Conservation (phyloP, 2,888 invertebrate genomes). For the Drymonia ruficornis region DNA sequence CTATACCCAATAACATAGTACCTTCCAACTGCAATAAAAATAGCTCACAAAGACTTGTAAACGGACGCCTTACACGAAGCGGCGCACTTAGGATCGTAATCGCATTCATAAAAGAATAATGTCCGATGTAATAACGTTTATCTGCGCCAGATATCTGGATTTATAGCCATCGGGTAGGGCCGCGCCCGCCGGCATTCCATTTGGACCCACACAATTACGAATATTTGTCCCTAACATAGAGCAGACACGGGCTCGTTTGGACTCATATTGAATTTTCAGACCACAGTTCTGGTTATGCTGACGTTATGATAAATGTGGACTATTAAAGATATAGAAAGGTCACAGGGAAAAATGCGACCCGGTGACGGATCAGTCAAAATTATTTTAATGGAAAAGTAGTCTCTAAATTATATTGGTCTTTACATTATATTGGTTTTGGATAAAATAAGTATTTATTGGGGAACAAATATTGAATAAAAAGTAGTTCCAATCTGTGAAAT, state of each 20-base stretch:
- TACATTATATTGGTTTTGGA: too few species aligned
- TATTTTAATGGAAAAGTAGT: too few species aligned
- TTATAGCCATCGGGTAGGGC: constrained; percentile 1
- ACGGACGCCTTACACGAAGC: background rate
- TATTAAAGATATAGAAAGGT: too few species aligned
- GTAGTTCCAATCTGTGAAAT: too few species aligned
- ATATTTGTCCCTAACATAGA: background rate
- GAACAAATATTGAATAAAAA: too few species aligned
- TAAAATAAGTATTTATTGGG: too few species aligned
- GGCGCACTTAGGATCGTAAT: background rate
- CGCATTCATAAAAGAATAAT: constrained; percentile 9
- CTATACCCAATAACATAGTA: constrained; percentile 10
- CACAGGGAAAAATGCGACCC: too few species aligned
- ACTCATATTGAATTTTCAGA: background rate
- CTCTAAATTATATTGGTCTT: too few species aligned
- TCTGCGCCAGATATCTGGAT: constrained; percentile 8
- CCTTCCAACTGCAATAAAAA: background rate
- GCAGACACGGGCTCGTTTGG: background rate
- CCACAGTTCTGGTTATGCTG: background rate
- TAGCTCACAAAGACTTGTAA: background rate
- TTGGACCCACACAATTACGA: background rate
- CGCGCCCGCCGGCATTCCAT: constrained; percentile 2
- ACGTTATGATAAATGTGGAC: too few species aligned
- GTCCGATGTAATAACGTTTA: constrained; percentile 7
- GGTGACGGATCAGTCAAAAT: too few species aligned